Percentiles rank a stretch among this genome's conserved stretches.
These are phyloP conservation scores for Dendrocincla tyrannina DNA, from an alignment of 2,797 vertebrate genomes.

Conservation along the genomic window DNA sequence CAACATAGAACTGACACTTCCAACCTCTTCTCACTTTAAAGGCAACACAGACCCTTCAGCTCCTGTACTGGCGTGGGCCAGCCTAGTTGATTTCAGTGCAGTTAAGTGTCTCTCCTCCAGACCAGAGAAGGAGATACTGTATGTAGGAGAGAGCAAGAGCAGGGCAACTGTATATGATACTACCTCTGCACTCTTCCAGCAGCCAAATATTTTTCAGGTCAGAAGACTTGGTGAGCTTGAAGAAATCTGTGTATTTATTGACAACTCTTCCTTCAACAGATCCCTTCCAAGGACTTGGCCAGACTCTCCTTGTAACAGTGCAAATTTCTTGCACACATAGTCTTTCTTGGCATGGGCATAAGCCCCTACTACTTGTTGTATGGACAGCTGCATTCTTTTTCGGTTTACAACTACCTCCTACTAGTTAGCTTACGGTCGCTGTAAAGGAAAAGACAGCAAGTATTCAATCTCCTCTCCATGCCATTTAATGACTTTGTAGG, in stretches of 20 bases:
- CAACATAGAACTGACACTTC: background rate
- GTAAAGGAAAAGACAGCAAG: background rate
- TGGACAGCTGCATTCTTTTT: background rate
- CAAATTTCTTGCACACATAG: background rate
- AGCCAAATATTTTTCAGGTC: no score
- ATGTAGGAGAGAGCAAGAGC: no score
- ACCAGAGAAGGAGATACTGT: no score
- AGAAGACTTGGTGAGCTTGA: no score
- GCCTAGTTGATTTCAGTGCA: no score
- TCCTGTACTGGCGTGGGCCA: background rate
- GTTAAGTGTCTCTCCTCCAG: no score
- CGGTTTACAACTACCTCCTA: background rate
- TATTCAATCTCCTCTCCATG: background rate
- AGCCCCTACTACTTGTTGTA: background rate
- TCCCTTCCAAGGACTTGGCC: background rate
- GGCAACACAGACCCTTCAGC: background rate
- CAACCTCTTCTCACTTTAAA: background rate
- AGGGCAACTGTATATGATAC: no score
- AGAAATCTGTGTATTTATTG: background rate
- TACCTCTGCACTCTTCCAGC: no score
- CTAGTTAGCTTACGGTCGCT: background rate
- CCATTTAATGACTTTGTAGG: background rate
- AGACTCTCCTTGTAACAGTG: background rate
- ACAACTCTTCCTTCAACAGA: background rate
- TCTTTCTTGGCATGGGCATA: background rate